Evolutionary conservation across 2,888 invertebrate species (phyloP), one percentile per base, ranked within the genome.

Genomic region (Geophilus truncorum): DNA sequence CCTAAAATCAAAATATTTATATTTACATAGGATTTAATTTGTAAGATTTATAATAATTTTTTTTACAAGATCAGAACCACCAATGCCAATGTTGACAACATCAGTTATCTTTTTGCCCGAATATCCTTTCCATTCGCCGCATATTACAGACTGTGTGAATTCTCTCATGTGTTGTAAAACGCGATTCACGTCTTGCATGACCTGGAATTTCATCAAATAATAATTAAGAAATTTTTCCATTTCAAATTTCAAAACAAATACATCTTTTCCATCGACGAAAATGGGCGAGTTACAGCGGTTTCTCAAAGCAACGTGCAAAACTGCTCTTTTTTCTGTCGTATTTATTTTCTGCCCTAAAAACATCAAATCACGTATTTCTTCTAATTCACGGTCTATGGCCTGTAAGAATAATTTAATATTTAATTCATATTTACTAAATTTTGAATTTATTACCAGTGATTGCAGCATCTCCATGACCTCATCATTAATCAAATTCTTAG

Each of bases 21-120:
- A 12, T 18, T 30, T 2, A 12, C 23, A 21, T 23, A 18, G 18
- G 1, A 45, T 40, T 18, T 34, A 34, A 34, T 1, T 32, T 77
- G 7, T 15, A 45, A 45, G 18, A 1, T 45, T 1, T n/a, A 18
- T 45, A 32, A 9, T 9, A 32, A 32, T 32, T 6, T 51, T n/a
- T 84, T 87, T 86, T 86, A 91, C 92, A 86, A 99, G 90, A 89
- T 99, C 99, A 0, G 98, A 99, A 45, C 99, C 99, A 36, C 99
- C 99, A 85, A 99, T 99, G 82, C 99, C 99, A 87, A 99, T 99
- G 88, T 99, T 99, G 82, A 99, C 94, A 51, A 99, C 95, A 89
- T 99, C 98, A 77, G 95, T 96, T 82, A 99, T 98, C 82, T 92
- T 88, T 88, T 97, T 95, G 21, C 97, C 98, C 0, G 97, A 96